A percentile compares a stretch with the other conserved stretches of the same genome.
These are phyloP conservation scores for Ceramica pisi DNA, from an alignment of 2,888 invertebrate species.

Conservation along the genomic window DNA sequence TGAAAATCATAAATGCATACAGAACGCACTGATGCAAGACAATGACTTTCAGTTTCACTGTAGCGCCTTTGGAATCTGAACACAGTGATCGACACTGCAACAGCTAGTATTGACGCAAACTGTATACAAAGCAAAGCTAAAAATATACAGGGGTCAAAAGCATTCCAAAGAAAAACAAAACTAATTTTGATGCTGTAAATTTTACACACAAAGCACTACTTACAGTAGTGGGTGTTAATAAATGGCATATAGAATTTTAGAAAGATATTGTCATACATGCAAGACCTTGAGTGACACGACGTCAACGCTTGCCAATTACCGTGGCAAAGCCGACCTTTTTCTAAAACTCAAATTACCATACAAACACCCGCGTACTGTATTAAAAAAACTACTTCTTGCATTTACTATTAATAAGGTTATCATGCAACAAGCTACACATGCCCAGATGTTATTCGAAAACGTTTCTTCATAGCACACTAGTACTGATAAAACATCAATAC, in stretches of 20 bases:
- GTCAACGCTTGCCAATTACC: background rate
- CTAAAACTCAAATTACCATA: constrained; percentile 6
- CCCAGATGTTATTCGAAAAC: background rate
- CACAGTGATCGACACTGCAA: constrained; percentile 77
- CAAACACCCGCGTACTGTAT: background rate
- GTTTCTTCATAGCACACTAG: background rate
- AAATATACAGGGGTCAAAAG: constrained; percentile 50
- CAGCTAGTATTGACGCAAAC: constrained; percentile 87
- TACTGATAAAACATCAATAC: constrained; percentile 17
- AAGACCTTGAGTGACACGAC: background rate
- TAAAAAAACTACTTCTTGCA: constrained; percentile 9
- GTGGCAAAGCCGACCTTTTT: background rate
- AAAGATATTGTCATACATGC: background rate
- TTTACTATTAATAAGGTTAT: background rate
- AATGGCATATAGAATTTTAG: constrained; percentile 6
- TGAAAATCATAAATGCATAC: constrained; percentile 76
- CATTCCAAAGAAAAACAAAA: constrained; percentile 42
- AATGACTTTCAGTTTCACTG: constrained; percentile 80
- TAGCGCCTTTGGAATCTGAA: constrained; percentile 88
- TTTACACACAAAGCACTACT: constrained; percentile 30
- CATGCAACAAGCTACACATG: constrained; percentile 16
- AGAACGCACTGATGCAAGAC: constrained; percentile 69
- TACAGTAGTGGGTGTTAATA: background rate
- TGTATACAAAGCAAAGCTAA: constrained; percentile 38
- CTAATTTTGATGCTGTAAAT: constrained; percentile 7